Evolutionary conservation across 2,113 vertebrate genomes (phyloP).

Genomic region (Rallus limicola): DNA sequence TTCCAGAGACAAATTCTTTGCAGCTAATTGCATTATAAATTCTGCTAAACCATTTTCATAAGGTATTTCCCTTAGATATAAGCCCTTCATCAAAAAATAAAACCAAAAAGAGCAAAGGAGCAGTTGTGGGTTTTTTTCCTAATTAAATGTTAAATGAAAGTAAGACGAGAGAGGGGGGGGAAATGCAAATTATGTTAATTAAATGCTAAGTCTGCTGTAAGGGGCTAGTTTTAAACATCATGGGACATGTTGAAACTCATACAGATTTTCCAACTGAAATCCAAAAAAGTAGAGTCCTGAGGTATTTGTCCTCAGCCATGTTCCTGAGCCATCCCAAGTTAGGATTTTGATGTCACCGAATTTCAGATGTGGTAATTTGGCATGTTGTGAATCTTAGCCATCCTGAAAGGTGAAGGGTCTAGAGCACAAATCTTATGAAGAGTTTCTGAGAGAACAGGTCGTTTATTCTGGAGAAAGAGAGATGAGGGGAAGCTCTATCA

Average conservation of each 20-base stretch:
- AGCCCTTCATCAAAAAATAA: not conserved
- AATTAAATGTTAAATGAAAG: not conserved
- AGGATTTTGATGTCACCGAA: not conserved
- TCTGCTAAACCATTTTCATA: conserved; percentile 6
- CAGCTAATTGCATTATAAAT: conserved; percentile 61
- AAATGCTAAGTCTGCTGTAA: not conserved
- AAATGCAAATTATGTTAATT: not conserved
- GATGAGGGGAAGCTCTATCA: no score
- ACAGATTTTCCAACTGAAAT: not conserved
- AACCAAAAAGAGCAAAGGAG: conserved; percentile 12
- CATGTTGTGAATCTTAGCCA: not conserved
- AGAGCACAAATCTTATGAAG: no score
- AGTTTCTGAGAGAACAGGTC: no score
- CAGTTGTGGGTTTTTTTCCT: not conserved
- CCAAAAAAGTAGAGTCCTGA: not conserved
- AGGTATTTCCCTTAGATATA: conserved; percentile 13
- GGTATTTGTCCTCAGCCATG: not conserved
- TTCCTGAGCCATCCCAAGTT: not conserved
- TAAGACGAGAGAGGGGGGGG: not conserved
- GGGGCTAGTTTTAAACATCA: not conserved
- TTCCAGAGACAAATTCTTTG: not conserved
- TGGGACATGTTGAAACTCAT: not conserved
- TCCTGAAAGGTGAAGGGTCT: not conserved
- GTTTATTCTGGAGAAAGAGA: no score
- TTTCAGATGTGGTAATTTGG: not conserved